phyloP scores from a whole-genome alignment of 1,140 invertebrate species.

The Drosophila rufa region DNA sequence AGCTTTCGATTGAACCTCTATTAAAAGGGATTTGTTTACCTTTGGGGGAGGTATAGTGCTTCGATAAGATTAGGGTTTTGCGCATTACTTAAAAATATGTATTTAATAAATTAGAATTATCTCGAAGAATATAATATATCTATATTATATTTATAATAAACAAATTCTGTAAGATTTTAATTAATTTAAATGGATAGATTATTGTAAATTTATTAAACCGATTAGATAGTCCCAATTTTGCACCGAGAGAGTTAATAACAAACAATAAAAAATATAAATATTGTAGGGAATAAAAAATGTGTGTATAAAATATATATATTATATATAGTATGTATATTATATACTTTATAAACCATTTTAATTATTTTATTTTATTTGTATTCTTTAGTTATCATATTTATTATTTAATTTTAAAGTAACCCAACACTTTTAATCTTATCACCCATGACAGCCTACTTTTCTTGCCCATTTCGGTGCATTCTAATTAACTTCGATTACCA shows the following conservation, averaged over 20 bases:
- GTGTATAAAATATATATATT: too few species aligned
- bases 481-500: slow-evolving; percentile 3
- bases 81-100: neutral
- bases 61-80: slow-evolving; percentile 17
- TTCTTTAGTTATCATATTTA: neutral
- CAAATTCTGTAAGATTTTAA: neutral
- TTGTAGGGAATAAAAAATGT: too few species aligned
- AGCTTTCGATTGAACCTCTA: neutral
- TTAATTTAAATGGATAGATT: neutral
- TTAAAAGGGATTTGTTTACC: slow-evolving; percentile 9
- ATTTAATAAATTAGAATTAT: neutral
- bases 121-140: neutral
- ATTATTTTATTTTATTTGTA: too few species aligned
- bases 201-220: neutral
- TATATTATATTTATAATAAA: neutral
- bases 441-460: neutral
- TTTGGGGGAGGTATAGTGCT: neutral
- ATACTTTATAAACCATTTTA: too few species aligned
- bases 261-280: too few species aligned
- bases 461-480: slow-evolving; percentile 1
- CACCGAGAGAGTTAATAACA: neutral
- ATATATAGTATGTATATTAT: neutral
- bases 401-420: too few species aligned
- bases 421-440: slow-evolving; percentile 1
- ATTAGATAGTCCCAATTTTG: neutral